These are phyloP conservation scores for Brachionus calyciflorus DNA, from an alignment of 1,140 invertebrate genomes.

Conservation along the genomic window DNA sequence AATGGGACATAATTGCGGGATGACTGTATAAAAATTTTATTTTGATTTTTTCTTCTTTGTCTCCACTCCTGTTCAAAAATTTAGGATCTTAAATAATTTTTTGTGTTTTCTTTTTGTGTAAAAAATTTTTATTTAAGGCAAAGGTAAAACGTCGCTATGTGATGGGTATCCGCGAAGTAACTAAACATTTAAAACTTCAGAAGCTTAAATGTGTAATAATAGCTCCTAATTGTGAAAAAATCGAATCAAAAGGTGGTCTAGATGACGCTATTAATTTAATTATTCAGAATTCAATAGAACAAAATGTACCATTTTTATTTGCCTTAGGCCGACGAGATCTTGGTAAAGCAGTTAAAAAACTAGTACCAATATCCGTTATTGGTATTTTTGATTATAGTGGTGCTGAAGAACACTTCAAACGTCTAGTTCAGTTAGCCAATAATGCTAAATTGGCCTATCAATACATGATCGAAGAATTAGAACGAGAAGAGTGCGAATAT, in stretches of 20 bases:
- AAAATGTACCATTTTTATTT: constrained; percentile 64
- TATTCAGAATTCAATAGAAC: constrained; percentile 58
- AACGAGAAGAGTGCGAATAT: constrained; percentile 28
- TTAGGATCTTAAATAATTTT: too few species aligned
- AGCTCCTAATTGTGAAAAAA: constrained; percentile 65
- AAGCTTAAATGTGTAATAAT: constrained; percentile 66
- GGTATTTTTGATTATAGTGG: constrained; percentile 66
- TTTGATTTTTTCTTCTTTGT: too few species aligned
- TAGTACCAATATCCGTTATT: constrained; percentile 64
- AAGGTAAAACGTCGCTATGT: constrained; percentile 64
- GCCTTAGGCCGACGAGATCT: constrained; percentile 62
- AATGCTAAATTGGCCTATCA: constrained; percentile 29
- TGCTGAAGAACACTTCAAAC: constrained; percentile 56
- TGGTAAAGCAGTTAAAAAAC: constrained; percentile 64
- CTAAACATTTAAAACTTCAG: constrained; percentile 63
- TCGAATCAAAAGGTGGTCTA: constrained; percentile 61
- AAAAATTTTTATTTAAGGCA: constrained; percentile 57
- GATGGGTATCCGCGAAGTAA: constrained; percentile 65
- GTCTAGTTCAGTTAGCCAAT: constrained; percentile 18
- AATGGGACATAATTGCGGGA: too few species aligned
- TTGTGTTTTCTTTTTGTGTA: not conserved
- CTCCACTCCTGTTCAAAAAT: too few species aligned
- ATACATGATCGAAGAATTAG: constrained; percentile 21
- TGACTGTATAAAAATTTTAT: too few species aligned
- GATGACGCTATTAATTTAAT: constrained; percentile 62